Evolutionary conservation across 2,797 vertebrate genomes (phyloP).

Genomic region (Ambastaia sidthimunki): DNA sequence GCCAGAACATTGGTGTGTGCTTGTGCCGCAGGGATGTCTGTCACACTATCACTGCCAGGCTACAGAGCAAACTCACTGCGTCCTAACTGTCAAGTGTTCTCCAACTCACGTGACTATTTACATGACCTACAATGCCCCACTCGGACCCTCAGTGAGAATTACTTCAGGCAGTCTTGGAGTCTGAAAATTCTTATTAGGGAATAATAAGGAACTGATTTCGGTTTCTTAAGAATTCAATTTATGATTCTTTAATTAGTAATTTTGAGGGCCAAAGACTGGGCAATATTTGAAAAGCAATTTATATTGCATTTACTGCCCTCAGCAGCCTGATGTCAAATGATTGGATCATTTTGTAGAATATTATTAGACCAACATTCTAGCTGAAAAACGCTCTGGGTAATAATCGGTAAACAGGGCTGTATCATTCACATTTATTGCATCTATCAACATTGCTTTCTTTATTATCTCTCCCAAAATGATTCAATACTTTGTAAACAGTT

Average conservation of each 20-base stretch:
- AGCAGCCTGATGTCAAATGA: neutral
- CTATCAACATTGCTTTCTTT: neutral
- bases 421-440: constrained; percentile 10
- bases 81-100: neutral
- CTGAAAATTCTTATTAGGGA: neutral
- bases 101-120: neutral
- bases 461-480: neutral
- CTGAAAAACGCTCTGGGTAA: neutral
- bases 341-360: constrained; percentile 5
- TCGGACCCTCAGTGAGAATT: neutral
- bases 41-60: constrained; percentile 13
- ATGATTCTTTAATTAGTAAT: neutral
- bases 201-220: neutral
- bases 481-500: neutral
- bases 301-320: neutral
- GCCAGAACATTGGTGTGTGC: constrained; percentile 3
- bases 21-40: constrained; percentile 13
- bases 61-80: neutral
- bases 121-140: constrained; percentile 7
- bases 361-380: neutral
- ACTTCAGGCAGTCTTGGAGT: neutral
- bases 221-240: neutral
- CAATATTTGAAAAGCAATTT: neutral
- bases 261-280: neutral
- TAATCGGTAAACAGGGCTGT: neutral